Evolutionary conservation across 2,113 vertebrate species (phyloP).

Genomic region (Phalacrocorax brasilianus): DNA sequence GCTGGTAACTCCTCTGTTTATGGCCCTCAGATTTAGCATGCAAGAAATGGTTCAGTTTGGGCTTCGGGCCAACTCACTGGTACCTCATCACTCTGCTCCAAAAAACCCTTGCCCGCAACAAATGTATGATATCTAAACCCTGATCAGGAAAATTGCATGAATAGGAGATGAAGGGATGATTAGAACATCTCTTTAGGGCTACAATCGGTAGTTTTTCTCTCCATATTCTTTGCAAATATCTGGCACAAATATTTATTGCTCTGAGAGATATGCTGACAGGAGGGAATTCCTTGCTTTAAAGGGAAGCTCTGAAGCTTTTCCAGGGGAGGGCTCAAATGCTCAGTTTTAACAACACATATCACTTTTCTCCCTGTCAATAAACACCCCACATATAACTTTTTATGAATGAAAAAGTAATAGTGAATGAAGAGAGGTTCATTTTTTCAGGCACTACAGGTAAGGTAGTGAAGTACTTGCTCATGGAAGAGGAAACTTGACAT

Average conservation of each 20-base stretch:
- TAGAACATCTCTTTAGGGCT: not conserved
- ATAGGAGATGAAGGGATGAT: not conserved
- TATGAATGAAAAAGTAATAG: not conserved
- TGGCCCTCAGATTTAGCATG: constrained; percentile 44
- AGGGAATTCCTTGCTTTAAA: not conserved
- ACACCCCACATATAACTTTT: not conserved
- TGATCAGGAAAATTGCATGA: not conserved
- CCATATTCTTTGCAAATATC: not conserved
- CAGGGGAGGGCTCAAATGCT: not conserved
- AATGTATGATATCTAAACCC: not conserved
- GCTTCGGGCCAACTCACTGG: not conserved
- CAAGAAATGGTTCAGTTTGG: not conserved
- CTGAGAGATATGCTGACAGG: not conserved
- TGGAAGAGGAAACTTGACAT: not conserved
- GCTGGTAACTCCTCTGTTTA: not conserved
- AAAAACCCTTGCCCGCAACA: not conserved
- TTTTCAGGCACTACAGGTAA: not conserved
- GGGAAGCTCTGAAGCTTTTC: not conserved
- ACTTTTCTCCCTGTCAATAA: not conserved
- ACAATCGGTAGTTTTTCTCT: not conserved
- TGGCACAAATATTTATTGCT: not conserved
- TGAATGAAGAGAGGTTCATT: not conserved
- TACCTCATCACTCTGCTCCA: not conserved
- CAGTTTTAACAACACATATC: not conserved
- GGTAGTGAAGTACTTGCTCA: not conserved